A percentile compares a stretch with the other conserved stretches of the same genome.
Evolutionary conservation across 2,113 vertebrate species (phyloP).

Genomic region (Mustela nigripes): DNA sequence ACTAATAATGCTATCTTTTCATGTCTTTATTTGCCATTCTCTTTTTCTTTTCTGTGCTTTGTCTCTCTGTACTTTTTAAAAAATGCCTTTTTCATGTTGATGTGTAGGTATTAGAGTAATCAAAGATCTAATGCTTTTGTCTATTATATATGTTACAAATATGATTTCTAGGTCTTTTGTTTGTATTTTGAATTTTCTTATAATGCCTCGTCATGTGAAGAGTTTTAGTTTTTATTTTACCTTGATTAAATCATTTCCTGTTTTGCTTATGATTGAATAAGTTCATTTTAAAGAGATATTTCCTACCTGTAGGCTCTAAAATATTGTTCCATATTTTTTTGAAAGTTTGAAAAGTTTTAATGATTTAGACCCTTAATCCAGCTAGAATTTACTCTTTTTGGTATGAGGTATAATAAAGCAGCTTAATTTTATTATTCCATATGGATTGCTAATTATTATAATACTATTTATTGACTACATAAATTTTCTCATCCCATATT

Average conservation of each 20-base stretch:
- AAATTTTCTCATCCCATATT: not conserved
- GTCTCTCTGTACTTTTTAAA: not conserved
- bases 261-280: not conserved
- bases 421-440: constrained; percentile 33
- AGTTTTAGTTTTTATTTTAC: not conserved
- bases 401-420: constrained; percentile 10
- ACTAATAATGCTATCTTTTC: not conserved
- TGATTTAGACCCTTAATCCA: not conserved
- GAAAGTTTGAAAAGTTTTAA: not conserved
- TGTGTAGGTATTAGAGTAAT: not conserved
- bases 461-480: not conserved
- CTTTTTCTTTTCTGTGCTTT: not conserved
- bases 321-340: not conserved
- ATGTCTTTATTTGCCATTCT: not conserved
- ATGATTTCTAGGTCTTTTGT: not conserved
- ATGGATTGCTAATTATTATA: not conserved
- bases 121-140: not conserved
- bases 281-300: not conserved
- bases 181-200: not conserved
- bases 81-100: not conserved
- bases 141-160: not conserved
- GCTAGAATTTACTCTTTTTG: constrained; percentile 50
- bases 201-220: not conserved
- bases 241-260: not conserved
- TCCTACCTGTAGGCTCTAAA: not conserved